Base-by-base conservation (phyloP, 2,113 vertebrate genomes). In the Pelodiscus sinensis region DNA sequence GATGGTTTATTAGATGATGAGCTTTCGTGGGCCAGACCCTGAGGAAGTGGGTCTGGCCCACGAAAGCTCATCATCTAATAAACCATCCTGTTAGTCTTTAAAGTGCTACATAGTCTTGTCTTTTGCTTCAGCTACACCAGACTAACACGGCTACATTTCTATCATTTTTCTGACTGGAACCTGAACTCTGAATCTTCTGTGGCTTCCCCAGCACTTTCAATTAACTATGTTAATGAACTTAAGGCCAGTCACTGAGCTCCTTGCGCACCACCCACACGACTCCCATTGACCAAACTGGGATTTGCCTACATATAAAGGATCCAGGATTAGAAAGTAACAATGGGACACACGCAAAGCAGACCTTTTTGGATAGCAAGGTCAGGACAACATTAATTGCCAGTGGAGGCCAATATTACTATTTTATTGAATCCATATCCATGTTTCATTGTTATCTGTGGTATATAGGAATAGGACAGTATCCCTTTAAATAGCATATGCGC, bases 321-420 rank as follows among this genome's bases (percentile, higher is more conserved):
- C 29, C 0, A 1, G 35, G 8, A 60, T 88, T 35, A 0, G 1
- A 0, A 21, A 5, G 10, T 77, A 77, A 68, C 22, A 2, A 81
- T 65, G 50, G 56, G 90, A 82, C n/a, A 50, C 84, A 86, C 1
- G 73, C 52, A 31, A 83, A 79, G 54, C 25, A 7, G 1, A 1
- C 50, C 31, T 50, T 44, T 24, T 50, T n/a, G 4, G 15, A 9
- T 68, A 55, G n/a, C 0, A 10, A 2, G 12, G 16, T 2, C 65
- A 84, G 84, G 57, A 55, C 44, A 77, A 84, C 7, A 11, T 71
- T 54, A 82, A 14, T 81, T 12, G 35, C 52, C 68, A 27, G 21
- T 77, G 82, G 62, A 1, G 80, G 65, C 19, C 31, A 71, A 71
- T n/a, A 2, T 29, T 65, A 86, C 18, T 10, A 3, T 83, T 79